Conservation (phyloP, 2,113 vertebrate genomes). For the Corapipo altera region DNA sequence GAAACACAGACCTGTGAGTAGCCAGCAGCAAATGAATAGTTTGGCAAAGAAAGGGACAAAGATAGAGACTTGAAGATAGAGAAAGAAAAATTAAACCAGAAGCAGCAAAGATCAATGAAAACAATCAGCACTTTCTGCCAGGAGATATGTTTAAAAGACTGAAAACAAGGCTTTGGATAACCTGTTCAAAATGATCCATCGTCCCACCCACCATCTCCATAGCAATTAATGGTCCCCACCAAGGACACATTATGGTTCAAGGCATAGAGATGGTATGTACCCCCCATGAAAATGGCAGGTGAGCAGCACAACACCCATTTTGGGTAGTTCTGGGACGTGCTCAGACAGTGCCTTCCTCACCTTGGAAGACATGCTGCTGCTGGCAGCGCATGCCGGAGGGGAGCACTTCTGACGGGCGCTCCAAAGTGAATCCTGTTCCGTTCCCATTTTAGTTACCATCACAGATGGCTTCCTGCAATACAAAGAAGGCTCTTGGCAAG, state of each 20-base stretch:
- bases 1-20: not conserved
- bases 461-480: constrained; percentile 22
- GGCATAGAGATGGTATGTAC: fast-evolving
- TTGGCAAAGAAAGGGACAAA: constrained; percentile 10
- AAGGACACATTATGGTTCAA: not conserved
- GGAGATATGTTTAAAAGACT: constrained; percentile 14
- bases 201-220: not conserved
- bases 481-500: constrained; percentile 16
- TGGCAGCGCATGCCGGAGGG: not conserved
- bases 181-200: fast-evolving
- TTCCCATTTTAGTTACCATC: not conserved
- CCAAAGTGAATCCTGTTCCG: not conserved
- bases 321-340: not conserved
- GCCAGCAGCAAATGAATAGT: not conserved
- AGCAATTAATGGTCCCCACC: not conserved
- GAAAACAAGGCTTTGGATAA: not conserved
- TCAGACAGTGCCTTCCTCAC: not conserved
- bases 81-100: constrained; percentile 38
- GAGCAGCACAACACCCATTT: not conserved
- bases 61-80: not conserved
- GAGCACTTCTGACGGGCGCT: fast-evolving
- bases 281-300: not conserved
- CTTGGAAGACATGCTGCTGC: not conserved
- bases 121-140: constrained; percentile 13
- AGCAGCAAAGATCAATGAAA: constrained; percentile 44